Conservation (phyloP, 2,888 invertebrate genomes). For the Rhingia rostrata region DNA sequence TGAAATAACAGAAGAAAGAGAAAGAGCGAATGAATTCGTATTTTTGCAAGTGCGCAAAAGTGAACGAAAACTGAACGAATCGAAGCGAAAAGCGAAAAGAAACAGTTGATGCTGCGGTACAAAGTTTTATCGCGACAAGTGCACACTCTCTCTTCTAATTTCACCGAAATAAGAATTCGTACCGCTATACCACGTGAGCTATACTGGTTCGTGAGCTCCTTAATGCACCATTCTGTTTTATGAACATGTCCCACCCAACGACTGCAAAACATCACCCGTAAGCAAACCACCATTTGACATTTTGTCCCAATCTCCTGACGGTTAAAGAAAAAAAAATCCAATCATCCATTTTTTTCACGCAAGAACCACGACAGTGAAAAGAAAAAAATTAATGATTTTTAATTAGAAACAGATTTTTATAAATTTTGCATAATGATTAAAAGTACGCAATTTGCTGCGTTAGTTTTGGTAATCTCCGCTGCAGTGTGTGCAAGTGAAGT, state of each 20-base stretch:
- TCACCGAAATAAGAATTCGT: too few relatives aligned
- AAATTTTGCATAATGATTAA: conserved; percentile 38
- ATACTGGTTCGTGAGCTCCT: too few relatives aligned
- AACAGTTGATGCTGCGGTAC: too few relatives aligned
- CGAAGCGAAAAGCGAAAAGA: too few relatives aligned
- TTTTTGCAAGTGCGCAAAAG: too few relatives aligned
- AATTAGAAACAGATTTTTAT: conserved; percentile 20
- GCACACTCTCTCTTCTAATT: too few relatives aligned
- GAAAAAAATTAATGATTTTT: conserved; percentile 55
- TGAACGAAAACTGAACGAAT: too few relatives aligned
- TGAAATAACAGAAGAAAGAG: too few relatives aligned
- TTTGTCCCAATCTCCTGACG: conserved; percentile 36
- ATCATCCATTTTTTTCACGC: conserved; percentile 30
- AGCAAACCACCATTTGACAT: conserved; percentile 21
- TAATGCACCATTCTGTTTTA: too few relatives aligned
- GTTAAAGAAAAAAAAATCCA: conserved; percentile 14
- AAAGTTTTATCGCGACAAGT: too few relatives aligned
- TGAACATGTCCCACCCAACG: neutral
- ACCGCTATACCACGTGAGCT: too few relatives aligned
- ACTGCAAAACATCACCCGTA: neutral
- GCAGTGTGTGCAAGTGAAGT: conserved; percentile 74
- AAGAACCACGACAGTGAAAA: conserved; percentile 49
- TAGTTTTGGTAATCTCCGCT: conserved; percentile 63
- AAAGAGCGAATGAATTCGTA: too few relatives aligned
- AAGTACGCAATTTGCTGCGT: conserved; percentile 47